These are phyloP conservation scores for Cephalopholis sonnerati DNA, from an alignment of 2,113 vertebrate genomes.

Conservation along the genomic window DNA sequence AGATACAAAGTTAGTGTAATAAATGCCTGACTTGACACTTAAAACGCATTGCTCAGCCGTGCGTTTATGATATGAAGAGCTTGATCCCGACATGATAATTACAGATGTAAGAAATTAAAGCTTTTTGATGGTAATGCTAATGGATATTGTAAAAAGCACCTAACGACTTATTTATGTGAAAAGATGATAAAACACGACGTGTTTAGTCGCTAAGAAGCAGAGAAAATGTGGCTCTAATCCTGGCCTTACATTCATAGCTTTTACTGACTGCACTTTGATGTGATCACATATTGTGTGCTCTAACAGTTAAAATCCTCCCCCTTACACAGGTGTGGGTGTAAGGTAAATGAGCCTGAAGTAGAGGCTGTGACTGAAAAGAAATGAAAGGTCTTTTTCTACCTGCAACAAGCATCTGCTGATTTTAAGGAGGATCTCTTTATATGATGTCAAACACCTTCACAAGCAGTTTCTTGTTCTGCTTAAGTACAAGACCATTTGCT, in stretches of 20 bases:
- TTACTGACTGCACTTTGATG: background rate
- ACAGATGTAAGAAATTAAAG: background rate
- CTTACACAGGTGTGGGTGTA: background rate
- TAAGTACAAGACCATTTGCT: background rate
- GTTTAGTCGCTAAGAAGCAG: background rate
- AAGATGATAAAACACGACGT: background rate
- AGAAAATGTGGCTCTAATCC: background rate
- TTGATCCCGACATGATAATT: background rate
- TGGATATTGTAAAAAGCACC: background rate
- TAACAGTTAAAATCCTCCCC: background rate
- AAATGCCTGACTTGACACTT: background rate
- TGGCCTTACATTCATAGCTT: background rate
- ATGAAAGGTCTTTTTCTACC: background rate
- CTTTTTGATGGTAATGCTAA: background rate
- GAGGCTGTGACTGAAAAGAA: conserved; percentile 18
- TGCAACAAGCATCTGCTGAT: background rate
- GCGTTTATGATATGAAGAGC: background rate
- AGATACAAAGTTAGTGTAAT: background rate
- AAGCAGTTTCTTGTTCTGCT: background rate
- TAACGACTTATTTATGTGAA: background rate
- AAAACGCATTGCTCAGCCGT: background rate
- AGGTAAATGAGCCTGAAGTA: background rate
- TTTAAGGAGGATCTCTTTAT: background rate
- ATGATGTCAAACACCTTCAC: background rate
- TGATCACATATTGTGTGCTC: background rate